Conservation (phyloP, 2,888 invertebrate genomes). For the Selenia dentaria region DNA sequence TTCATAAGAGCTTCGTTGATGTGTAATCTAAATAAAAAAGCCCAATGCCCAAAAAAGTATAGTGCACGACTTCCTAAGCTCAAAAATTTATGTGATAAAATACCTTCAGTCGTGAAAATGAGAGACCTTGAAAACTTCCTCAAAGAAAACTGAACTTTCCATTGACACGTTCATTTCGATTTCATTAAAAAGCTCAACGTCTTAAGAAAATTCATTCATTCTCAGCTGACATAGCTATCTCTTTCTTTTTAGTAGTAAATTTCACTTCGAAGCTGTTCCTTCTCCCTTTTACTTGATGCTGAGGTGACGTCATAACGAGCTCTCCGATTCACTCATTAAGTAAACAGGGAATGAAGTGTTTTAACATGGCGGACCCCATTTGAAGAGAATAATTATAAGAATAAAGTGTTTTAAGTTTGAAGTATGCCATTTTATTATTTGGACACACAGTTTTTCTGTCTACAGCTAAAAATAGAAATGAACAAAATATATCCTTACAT, state of each 20-base stretch:
- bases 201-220: conserved; percentile 77
- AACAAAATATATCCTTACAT: too few relatives aligned
- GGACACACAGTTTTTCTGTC: too few relatives aligned
- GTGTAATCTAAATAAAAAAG: too few relatives aligned
- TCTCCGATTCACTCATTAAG: conserved; percentile 81
- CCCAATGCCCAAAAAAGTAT: too few relatives aligned
- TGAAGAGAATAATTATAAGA: too few relatives aligned
- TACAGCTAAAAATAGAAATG: too few relatives aligned
- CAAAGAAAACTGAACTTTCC: conserved; percentile 39
- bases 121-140: conserved; percentile 32
- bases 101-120: too few relatives aligned
- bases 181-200: conserved; percentile 57
- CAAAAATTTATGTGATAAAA: too few relatives aligned
- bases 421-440: too few relatives aligned
- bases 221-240: conserved; percentile 52
- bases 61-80: too few relatives aligned
- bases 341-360: conserved; percentile 67
- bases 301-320: conserved; percentile 80
- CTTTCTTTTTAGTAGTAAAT: conserved; percentile 38
- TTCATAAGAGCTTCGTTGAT: too few relatives aligned
- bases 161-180: conserved; percentile 60
- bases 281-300: conserved; percentile 55
- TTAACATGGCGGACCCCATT: conserved; percentile 1
- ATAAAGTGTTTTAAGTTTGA: too few relatives aligned
- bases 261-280: conserved; percentile 33